Percentiles rank a stretch among this genome's conserved stretches.
Evolutionary conservation across 2,113 vertebrate genomes (phyloP).

Genomic region (Callipepla californica): DNA sequence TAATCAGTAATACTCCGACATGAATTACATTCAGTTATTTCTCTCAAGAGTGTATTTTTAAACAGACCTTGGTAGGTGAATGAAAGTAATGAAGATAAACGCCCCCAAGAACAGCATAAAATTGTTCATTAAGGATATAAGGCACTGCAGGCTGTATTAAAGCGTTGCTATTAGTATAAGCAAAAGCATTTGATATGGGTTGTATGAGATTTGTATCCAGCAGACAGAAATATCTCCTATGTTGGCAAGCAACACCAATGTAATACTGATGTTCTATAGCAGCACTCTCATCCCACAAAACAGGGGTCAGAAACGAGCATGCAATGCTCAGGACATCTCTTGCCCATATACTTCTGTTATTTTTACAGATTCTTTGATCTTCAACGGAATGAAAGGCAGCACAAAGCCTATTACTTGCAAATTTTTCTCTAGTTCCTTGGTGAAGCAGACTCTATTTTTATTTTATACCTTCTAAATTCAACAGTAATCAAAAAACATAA

Average conservation of each 20-base stretch:
- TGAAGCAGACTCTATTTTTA: not conserved
- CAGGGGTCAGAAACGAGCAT: not conserved
- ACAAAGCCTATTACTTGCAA: not conserved
- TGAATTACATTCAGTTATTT: not conserved
- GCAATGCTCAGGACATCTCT: not conserved
- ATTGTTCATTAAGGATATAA: not conserved
- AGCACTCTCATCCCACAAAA: not conserved
- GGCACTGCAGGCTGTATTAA: not conserved
- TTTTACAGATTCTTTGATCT: not conserved
- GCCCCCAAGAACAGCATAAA: conserved; percentile 12
- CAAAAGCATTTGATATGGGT: not conserved
- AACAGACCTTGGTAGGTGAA: not conserved
- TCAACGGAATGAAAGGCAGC: not conserved
- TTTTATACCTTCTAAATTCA: not conserved
- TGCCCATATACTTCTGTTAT: not conserved
- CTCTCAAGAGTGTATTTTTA: conserved; percentile 39
- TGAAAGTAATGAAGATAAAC: conserved; percentile 21
- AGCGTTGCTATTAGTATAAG: not conserved
- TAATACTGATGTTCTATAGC: not conserved
- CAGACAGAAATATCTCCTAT: not conserved
- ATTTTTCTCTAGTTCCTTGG: not conserved
- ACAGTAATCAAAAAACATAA: not conserved
- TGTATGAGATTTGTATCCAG: not conserved
- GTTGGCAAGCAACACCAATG: not conserved
- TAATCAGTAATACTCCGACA: not conserved